Conservation (phyloP, 2,888 invertebrate species). For the Oscheius myriophilus region DNA sequence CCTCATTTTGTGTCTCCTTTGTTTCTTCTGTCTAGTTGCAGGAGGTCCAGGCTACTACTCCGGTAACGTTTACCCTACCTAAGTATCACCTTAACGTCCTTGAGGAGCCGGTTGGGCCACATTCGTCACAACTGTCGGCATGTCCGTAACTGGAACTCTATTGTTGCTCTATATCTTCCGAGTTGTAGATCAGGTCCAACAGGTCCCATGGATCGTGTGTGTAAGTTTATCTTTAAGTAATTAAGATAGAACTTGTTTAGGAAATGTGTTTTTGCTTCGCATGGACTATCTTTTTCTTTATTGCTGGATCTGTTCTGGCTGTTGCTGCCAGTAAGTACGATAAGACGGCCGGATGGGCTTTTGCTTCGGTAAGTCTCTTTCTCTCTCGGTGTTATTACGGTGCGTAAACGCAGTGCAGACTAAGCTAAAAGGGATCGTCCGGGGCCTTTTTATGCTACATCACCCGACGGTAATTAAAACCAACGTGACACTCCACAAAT, state of each 20-base stretch:
- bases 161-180: slow-evolving; percentile 85
- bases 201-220: slow-evolving; percentile 86
- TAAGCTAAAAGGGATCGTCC: no score
- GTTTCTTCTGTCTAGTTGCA: slow-evolving; percentile 83
- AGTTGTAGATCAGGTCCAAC: slow-evolving; percentile 84
- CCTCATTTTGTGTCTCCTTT: slow-evolving; percentile 77
- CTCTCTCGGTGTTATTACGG: background rate
- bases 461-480: no score
- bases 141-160: slow-evolving; percentile 85
- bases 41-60: slow-evolving; percentile 74
- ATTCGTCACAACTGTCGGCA: slow-evolving; percentile 80
- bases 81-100: background rate
- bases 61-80: slow-evolving; percentile 29
- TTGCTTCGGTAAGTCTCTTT: slow-evolving; percentile 79
- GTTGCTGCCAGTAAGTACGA: slow-evolving; percentile 58
- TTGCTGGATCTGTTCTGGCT: slow-evolving; percentile 80
- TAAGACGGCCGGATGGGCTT: slow-evolving; percentile 75
- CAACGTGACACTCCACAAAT: no score
- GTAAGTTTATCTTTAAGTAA: slow-evolving; percentile 73
- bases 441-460: no score
- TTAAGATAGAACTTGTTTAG: slow-evolving; percentile 70
- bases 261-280: slow-evolving; percentile 81
- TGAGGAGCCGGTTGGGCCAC: slow-evolving; percentile 77
- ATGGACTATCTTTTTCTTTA: slow-evolving; percentile 82
- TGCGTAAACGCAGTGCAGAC: no score